Evolutionary conservation across 2,113 vertebrate species (phyloP).

Genomic region (Scalopus aquaticus): DNA sequence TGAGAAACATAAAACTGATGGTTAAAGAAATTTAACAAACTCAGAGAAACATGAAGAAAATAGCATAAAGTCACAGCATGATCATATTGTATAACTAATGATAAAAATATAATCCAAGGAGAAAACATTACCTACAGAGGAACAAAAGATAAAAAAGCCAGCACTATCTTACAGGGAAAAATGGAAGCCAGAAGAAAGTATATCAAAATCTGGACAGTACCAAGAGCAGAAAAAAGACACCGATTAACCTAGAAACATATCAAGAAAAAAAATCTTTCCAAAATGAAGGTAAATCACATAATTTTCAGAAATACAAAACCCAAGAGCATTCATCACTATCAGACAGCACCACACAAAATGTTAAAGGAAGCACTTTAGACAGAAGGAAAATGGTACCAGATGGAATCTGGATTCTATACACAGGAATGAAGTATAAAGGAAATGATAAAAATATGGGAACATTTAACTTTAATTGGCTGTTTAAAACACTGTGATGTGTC

Average conservation of each 20-base stretch:
- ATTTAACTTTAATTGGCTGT: neutral
- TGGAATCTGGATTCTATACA: neutral
- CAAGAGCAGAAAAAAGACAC: neutral
- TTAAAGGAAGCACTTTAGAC: neutral
- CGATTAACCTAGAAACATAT: neutral
- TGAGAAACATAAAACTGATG: neutral
- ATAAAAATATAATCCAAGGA: neutral
- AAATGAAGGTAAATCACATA: neutral
- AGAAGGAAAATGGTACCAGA: neutral
- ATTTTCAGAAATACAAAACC: neutral
- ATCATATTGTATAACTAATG: neutral
- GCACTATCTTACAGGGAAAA: neutral
- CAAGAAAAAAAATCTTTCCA: neutral
- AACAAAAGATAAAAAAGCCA: neutral
- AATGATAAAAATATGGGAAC: neutral
- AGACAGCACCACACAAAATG: neutral
- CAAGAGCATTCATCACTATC: neutral
- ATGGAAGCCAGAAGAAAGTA: neutral
- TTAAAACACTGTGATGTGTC: neutral
- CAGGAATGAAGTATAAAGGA: neutral
- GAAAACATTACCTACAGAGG: neutral
- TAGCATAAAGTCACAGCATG: neutral
- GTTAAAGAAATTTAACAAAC: neutral
- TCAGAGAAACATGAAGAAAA: neutral
- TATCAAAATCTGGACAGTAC: neutral